Evolutionary conservation across 1,140 invertebrate genomes (phyloP).

Genomic region (Drosophila miranda): DNA sequence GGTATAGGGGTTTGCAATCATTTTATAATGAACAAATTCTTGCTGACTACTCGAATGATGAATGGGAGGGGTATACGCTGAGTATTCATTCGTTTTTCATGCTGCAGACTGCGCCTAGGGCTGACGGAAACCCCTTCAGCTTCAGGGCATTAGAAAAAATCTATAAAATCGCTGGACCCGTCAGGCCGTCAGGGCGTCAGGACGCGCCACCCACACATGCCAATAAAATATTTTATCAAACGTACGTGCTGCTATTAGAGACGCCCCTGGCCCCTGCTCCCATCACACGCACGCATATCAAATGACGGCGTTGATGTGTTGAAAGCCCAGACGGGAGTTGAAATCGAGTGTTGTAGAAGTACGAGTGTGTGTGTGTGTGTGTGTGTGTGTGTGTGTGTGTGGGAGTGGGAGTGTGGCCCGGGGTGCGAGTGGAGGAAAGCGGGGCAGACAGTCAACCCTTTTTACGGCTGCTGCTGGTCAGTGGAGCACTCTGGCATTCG

Average conservation of each 20-base stretch:
- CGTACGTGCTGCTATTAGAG: slow-evolving; percentile 77
- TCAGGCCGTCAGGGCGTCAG: slow-evolving; percentile 30
- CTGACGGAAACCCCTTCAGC: background rate
- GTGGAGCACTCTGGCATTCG: slow-evolving; percentile 17
- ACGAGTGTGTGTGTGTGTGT: slow-evolving; percentile 38
- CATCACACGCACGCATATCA: slow-evolving; percentile 72
- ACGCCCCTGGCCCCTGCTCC: slow-evolving; percentile 17
- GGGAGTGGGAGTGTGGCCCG: background rate
- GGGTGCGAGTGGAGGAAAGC: slow-evolving; percentile 15
- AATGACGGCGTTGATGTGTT: slow-evolving; percentile 78
- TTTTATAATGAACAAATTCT: background rate
- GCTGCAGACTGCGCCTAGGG: background rate
- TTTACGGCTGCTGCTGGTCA: slow-evolving; percentile 50
- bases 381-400: background rate
- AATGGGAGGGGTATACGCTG: background rate
- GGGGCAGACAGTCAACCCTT: slow-evolving; percentile 36
- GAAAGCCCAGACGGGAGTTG: slow-evolving; percentile 59
- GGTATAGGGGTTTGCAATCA: background rate
- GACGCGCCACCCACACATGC: slow-evolving; percentile 49
- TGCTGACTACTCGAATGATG: background rate
- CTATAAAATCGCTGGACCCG: slow-evolving; percentile 68
- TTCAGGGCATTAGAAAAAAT: slow-evolving; percentile 60
- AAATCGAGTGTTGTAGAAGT: slow-evolving; percentile 34
- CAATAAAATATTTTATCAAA: slow-evolving; percentile 81
- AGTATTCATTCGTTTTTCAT: background rate